Evolutionary conservation across 2,797 vertebrate genomes (phyloP).

Genomic region (Silurus aristotelis): DNA sequence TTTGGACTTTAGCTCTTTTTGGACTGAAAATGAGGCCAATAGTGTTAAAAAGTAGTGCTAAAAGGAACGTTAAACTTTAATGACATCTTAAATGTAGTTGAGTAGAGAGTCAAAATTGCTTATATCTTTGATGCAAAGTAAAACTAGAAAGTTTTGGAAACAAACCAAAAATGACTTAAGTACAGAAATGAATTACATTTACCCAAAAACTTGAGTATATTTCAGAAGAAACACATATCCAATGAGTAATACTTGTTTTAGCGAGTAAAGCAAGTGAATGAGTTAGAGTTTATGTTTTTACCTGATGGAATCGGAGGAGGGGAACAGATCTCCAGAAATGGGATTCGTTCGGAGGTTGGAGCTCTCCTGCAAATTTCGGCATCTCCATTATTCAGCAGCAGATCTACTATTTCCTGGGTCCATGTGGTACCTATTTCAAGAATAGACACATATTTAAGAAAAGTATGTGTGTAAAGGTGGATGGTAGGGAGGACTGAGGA

Average conservation of each 20-base stretch:
- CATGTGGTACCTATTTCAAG: constrained; percentile 85
- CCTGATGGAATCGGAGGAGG: constrained; percentile 75
- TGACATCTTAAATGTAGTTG: no score
- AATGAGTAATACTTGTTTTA: neutral
- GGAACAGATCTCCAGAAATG: constrained; percentile 80
- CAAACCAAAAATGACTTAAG: no score
- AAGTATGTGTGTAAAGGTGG: neutral
- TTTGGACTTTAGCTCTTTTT: no score
- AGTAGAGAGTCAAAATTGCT: no score
- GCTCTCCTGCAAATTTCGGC: constrained; percentile 76
- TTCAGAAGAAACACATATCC: neutral
- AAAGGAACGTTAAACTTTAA: no score
- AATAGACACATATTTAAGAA: neutral
- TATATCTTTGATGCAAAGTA: no score
- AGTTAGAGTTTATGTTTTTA: constrained; percentile 22
- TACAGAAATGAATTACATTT: no score
- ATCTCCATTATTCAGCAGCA: constrained; percentile 80
- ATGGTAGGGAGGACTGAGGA: neutral
- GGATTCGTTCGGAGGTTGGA: constrained; percentile 75
- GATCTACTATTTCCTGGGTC: constrained; percentile 89
- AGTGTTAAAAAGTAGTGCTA: no score
- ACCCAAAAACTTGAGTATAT: no score
- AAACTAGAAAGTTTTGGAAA: no score
- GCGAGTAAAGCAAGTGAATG: neutral
- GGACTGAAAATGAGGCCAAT: no score